phyloP scores from a whole-genome alignment of 1,140 invertebrate genomes.

The Temnothorax nylanderi region DNA sequence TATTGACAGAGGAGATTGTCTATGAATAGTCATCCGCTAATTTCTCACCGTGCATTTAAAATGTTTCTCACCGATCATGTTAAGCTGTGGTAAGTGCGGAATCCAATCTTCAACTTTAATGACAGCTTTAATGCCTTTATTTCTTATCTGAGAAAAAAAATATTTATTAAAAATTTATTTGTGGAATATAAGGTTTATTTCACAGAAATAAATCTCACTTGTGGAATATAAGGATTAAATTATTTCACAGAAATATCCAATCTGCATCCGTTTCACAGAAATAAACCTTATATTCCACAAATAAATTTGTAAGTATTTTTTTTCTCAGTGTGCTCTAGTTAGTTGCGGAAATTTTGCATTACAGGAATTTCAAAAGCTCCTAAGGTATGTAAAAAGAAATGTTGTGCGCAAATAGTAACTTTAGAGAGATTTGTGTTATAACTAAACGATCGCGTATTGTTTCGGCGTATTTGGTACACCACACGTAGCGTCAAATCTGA shows the following conservation, averaged over 20 bases:
- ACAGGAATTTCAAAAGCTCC: not conserved
- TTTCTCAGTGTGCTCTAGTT: not conserved
- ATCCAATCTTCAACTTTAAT: not conserved
- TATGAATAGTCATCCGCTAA: not conserved
- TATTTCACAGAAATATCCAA: too few relatives aligned
- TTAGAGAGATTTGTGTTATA: not conserved
- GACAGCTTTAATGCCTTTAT: not conserved
- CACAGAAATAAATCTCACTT: too few relatives aligned
- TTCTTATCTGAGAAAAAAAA: not conserved
- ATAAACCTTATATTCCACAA: too few relatives aligned
- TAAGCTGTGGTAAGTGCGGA: not conserved
- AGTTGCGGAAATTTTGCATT: not conserved
- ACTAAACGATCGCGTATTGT: not conserved
- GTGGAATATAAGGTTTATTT: too few relatives aligned
- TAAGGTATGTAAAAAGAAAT: not conserved
- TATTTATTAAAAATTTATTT: too few relatives aligned
- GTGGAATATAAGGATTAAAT: too few relatives aligned
- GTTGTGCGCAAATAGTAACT: not conserved
- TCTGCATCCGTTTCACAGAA: too few relatives aligned
- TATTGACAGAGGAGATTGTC: conserved; percentile 7
- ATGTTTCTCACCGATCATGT: not conserved
- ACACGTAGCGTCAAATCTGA: not conserved
- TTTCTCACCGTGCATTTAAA: not conserved
- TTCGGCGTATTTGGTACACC: too few relatives aligned
- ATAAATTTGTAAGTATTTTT: too few relatives aligned